These are phyloP conservation scores for Thripadectes ignobilis DNA, from an alignment of 2,797 vertebrate genomes.

Conservation along the genomic window DNA sequence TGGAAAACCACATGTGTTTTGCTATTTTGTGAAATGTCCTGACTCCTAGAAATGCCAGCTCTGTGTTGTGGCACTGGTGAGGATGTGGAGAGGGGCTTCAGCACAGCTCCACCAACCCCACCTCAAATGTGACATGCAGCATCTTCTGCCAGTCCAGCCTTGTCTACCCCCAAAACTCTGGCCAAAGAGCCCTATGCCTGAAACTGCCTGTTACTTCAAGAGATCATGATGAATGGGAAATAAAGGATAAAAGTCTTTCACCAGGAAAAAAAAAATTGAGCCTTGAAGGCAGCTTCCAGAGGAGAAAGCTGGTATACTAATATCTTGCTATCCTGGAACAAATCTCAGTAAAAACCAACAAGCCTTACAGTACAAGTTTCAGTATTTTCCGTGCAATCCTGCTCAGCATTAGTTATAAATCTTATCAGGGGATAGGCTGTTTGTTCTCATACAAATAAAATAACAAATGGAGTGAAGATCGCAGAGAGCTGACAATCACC, in stretches of 20 bases:
- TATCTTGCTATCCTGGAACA: constrained; percentile 36
- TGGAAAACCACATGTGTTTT: neutral
- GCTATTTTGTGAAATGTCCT: neutral
- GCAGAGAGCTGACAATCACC: constrained; percentile 47
- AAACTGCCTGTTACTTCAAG: neutral
- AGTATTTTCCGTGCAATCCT: constrained; percentile 19
- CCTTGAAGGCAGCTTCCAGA: constrained; percentile 21
- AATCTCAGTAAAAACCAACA: constrained; percentile 46
- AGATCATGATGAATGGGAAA: neutral
- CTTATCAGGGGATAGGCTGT: constrained; percentile 51
- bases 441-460: constrained; percentile 62
- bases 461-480: constrained; percentile 36
- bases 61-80: neutral
- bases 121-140: neutral
- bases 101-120: neutral
- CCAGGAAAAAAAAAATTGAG: neutral
- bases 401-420: constrained; percentile 57
- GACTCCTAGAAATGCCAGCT: neutral
- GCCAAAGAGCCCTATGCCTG: neutral
- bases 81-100: neutral
- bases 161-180: neutral
- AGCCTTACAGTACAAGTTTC: constrained; percentile 23
- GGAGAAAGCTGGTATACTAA: constrained; percentile 28
- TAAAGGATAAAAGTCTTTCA: neutral
- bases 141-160: neutral